phyloP scores from a whole-genome alignment of 2,113 vertebrate genomes.

The Stictonetta naevosa region DNA sequence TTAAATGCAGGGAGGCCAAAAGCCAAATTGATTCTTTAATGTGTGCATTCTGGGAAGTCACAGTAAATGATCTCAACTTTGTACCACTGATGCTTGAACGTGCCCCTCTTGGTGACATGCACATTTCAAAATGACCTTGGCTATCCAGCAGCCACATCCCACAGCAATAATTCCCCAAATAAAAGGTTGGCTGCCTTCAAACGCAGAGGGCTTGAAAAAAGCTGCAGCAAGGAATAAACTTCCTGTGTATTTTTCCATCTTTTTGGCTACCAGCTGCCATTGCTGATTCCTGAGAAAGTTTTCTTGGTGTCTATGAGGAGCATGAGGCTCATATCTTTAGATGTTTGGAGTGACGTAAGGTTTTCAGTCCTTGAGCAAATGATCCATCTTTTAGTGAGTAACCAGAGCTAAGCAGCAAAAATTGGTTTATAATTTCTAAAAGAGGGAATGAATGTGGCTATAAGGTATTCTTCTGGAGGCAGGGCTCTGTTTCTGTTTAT shows the following conservation, averaged over 20 bases:
- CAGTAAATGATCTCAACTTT: not conserved
- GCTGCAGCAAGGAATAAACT: not conserved
- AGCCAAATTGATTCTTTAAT: conserved; percentile 1
- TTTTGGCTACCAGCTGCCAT: not conserved
- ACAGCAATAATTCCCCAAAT: not conserved
- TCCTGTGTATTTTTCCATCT: not conserved
- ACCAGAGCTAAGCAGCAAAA: not conserved
- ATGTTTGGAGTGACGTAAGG: not conserved
- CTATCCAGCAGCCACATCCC: not conserved
- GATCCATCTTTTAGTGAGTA: not conserved
- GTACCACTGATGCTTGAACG: not conserved
- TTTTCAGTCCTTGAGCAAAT: not conserved
- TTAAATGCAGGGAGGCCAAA: conserved; percentile 17
- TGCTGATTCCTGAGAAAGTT: not conserved
- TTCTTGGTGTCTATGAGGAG: not conserved
- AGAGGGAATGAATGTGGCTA: not conserved
- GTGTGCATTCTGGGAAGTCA: not conserved
- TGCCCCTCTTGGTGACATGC: not conserved
- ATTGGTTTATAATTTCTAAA: not conserved
- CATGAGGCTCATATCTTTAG: not conserved
- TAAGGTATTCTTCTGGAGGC: not conserved
- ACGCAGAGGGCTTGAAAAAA: not conserved
- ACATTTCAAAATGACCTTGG: not conserved
- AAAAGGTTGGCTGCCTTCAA: not conserved
- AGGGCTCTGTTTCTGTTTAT: not conserved